phyloP scores from a whole-genome alignment of 2,888 invertebrate species.

The Xiphydria camelus region DNA sequence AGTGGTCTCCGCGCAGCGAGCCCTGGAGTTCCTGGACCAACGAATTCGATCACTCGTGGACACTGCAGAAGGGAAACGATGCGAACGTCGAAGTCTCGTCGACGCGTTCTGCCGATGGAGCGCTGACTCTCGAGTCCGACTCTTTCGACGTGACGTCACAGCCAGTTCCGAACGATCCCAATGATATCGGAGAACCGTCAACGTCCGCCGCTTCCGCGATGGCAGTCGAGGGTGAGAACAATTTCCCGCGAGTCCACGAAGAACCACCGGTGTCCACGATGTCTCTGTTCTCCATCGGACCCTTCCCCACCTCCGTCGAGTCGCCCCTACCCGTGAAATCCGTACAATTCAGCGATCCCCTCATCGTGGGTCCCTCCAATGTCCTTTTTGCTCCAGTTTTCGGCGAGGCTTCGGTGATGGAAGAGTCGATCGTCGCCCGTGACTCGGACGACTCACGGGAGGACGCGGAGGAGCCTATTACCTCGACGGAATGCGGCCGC shows the following conservation, averaged over 20 bases:
- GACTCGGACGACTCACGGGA: neutral
- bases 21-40: constrained; percentile 12
- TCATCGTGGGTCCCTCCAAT: constrained; percentile 37
- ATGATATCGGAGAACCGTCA: neutral
- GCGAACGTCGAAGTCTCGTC: neutral
- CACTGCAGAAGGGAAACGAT: neutral
- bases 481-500: neutral
- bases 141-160: neutral
- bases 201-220: neutral
- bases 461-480: neutral
- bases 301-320: constrained; percentile 29
- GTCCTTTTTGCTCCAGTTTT: constrained; percentile 22
- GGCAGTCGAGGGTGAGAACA: constrained; percentile 3
- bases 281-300: constrained; percentile 51
- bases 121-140: neutral
- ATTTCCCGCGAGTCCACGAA: neutral
- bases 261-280: constrained; percentile 14
- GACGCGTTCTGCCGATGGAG: neutral
- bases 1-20: constrained; percentile 14
- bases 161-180: neutral
- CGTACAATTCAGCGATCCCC: constrained; percentile 39
- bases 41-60: neutral
- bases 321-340: constrained; percentile 19
- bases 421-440: no score
- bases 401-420: constrained; percentile 2